phyloP scores from a whole-genome alignment of 92 coral and sea anemone genomes.

The Parazoanthus swiftii region DNA sequence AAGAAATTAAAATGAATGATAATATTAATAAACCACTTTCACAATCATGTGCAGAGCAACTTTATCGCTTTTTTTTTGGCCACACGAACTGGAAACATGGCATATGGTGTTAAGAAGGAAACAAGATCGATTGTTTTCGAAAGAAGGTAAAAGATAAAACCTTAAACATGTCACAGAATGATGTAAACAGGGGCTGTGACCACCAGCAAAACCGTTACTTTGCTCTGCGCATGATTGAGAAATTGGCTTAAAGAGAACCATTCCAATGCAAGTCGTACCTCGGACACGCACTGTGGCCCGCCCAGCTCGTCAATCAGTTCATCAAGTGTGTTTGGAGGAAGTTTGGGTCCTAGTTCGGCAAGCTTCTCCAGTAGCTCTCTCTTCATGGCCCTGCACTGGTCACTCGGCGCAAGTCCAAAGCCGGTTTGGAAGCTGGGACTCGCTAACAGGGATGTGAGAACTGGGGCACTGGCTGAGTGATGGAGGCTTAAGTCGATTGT shows the following conservation, averaged over 20 bases:
- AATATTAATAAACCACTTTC: no score
- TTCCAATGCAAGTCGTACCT: slow-evolving; percentile 53
- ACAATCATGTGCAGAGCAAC: no score
- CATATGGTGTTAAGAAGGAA: no score
- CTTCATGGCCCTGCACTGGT: slow-evolving; percentile 87
- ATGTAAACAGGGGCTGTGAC: no score
- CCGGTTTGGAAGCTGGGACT: slow-evolving; percentile 31
- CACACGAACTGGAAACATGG: no score
- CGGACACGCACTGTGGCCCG: slow-evolving; percentile 91
- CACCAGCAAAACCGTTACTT: no score
- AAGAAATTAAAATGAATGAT: no score
- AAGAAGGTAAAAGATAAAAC: no score
- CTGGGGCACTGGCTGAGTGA: slow-evolving; percentile 83
- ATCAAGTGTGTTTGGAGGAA: slow-evolving; percentile 94
- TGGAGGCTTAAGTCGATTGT: slow-evolving; percentile 40
- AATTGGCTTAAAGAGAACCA: not conserved
- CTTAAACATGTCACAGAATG: no score
- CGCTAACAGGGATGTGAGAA: slow-evolving; percentile 58
- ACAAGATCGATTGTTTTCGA: no score
- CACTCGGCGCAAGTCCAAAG: slow-evolving; percentile 60
- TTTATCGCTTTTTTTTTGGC: no score
- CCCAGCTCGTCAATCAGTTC: slow-evolving; percentile 88
- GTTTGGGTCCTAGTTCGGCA: slow-evolving; percentile 58
- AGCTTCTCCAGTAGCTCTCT: slow-evolving; percentile 78
- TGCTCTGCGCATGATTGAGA: no score